phyloP scores from a whole-genome alignment of 92 coral and sea anemone species.

The Montipora capitata region DNA sequence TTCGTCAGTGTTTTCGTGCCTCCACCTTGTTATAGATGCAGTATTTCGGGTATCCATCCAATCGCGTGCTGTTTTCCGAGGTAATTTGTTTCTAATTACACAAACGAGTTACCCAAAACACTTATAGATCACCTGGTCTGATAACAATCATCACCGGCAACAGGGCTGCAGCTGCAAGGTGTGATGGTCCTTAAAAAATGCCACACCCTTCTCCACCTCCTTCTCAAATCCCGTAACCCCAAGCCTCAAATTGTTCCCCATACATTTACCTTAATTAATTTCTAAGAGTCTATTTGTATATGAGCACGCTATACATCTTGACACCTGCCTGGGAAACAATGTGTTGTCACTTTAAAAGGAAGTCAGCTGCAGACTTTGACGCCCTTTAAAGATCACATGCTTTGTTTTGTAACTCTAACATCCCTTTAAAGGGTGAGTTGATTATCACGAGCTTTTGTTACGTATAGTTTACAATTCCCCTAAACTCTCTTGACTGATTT shows the following conservation, averaged over 20 bases:
- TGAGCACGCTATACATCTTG: background rate
- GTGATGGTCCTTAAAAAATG: background rate
- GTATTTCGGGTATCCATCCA: background rate
- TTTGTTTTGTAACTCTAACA: background rate
- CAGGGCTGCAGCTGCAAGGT: constrained; percentile 21
- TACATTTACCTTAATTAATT: background rate
- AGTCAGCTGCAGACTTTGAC: background rate
- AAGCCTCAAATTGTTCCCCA: background rate
- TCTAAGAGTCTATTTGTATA: no score
- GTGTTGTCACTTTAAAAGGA: background rate
- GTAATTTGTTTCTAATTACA: background rate
- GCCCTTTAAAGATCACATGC: background rate
- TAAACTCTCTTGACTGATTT: no score
- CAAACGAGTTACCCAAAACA: constrained; percentile 6
- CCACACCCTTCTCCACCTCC: constrained; percentile 22
- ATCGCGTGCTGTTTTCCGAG: background rate
- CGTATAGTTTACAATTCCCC: no score
- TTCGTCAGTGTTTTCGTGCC: background rate
- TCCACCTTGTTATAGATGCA: background rate
- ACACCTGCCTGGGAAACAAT: background rate
- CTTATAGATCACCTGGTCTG: constrained; percentile 20
- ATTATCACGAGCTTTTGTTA: no score
- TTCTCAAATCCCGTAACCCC: background rate
- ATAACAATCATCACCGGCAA: constrained; percentile 5
- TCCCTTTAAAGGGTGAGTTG: no score